phyloP scores from a whole-genome alignment of 2,113 vertebrate genomes.

The Perca fluviatilis region DNA sequence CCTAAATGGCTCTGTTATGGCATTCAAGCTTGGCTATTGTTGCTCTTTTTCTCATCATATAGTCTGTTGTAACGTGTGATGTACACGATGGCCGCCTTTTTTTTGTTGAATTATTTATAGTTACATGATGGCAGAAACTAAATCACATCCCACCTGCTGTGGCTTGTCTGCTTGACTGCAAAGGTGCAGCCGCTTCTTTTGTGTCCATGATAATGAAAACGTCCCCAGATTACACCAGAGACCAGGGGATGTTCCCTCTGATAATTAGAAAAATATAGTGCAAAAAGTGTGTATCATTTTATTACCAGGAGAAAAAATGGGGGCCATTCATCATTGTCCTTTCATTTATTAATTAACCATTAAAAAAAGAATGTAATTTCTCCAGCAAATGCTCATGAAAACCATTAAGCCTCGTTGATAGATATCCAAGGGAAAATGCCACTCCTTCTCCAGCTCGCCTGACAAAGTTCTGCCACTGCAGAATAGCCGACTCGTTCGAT shows the following conservation, averaged over 20 bases:
- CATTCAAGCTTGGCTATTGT: background rate
- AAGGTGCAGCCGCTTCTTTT: conserved; percentile 26
- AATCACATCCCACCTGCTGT: conserved; percentile 5
- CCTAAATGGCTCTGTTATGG: background rate
- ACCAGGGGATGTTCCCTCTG: conserved; percentile 20
- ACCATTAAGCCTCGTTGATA: conserved; percentile 71
- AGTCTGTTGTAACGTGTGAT: conserved; percentile 3
- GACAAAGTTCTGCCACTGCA: conserved; percentile 34
- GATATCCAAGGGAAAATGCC: conserved; percentile 74
- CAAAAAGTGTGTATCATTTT: conserved; percentile 55
- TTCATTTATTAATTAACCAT: conserved; percentile 80
- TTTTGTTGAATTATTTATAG: conserved; percentile 24
- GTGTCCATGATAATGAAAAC: conserved; percentile 36
- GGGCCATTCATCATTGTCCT: conserved; percentile 71
- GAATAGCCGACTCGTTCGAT: conserved; percentile 30
- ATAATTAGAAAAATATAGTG: conserved; percentile 61
- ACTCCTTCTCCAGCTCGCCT: conserved; percentile 30
- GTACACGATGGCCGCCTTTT: background rate
- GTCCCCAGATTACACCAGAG: conserved; percentile 37
- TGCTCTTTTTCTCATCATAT: conserved; percentile 9
- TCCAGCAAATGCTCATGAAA: conserved; percentile 62
- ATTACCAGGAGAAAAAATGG: conserved; percentile 54
- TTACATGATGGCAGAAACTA: background rate
- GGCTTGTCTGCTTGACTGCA: background rate
- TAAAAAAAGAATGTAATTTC: conserved; percentile 61